Conservation (phyloP, 1,140 invertebrate species). For the Pogonognathellus flavescens region DNA sequence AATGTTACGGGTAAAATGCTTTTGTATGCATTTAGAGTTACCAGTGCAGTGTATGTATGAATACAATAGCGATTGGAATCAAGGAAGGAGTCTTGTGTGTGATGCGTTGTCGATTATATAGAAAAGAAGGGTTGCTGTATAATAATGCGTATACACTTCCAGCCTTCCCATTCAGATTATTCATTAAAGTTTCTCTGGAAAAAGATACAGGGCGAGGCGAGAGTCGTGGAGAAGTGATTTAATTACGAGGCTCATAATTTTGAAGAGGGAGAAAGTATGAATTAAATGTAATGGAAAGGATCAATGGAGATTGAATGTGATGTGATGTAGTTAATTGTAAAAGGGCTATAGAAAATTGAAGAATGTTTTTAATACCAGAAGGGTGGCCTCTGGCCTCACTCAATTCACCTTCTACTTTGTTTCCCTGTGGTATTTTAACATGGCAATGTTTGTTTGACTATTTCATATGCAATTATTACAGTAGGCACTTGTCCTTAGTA, state of each 20-base stretch:
- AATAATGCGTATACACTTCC: neutral
- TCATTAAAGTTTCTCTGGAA: neutral
- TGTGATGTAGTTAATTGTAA: slow-evolving; percentile 5
- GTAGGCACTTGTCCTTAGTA: neutral
- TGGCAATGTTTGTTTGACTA: neutral
- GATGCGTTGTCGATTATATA: slow-evolving; percentile 39
- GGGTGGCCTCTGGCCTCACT: neutral
- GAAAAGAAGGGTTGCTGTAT: neutral
- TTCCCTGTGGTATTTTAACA: too few species aligned
- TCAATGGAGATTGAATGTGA: neutral
- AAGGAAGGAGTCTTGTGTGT: neutral
- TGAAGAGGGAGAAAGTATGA: slow-evolving; percentile 51
- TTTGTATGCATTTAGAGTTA: neutral
- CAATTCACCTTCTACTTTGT: too few species aligned
- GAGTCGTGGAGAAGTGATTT: slow-evolving; percentile 42
- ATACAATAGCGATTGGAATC: neutral
- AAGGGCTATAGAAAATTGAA: slow-evolving; percentile 28
- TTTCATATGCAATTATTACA: neutral
- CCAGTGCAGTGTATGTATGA: too few species aligned
- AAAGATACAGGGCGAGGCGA: slow-evolving; percentile 12
- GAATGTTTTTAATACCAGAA: slow-evolving; percentile 4
- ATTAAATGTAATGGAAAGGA: slow-evolving; percentile 52
- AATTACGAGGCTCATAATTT: slow-evolving; percentile 52
- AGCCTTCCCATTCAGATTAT: slow-evolving; percentile 37
- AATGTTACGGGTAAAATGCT: neutral